Base-by-base conservation (phyloP, 2,888 invertebrate genomes). In the Dysmachus trigonus region DNA sequence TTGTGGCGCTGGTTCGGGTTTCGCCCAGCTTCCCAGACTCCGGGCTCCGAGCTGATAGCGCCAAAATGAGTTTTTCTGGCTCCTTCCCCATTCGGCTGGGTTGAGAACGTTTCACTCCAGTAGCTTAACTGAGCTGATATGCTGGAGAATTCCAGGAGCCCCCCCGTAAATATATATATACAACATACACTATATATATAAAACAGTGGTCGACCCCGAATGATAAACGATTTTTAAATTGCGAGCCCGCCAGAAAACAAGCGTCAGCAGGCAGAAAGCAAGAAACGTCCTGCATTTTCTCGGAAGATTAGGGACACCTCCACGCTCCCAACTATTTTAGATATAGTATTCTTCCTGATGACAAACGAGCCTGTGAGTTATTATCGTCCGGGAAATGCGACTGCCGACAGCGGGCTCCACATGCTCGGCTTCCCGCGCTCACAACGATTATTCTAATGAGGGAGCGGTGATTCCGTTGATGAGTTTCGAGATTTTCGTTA, bases 201-300 rank as follows among this genome's bases (percentile, higher is more conserved):
- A 83, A 72, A 38, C 38, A 27, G 30, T n/a, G 31, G 18, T 22
- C 33, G 83, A 83, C 38, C 62, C 13, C 71, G 72, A 18, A 72
- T 83, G 83, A 83, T 72, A 83, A 83, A 83, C 72, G 83, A 83
- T 83, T 83, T 83, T 83, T 83, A 83, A 83, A 83, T 83, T 83
- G 38, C 83, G 62, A 83, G 27, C 72, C 47, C 30, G 27, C 38
- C 72, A 83, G 83, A 72, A 82, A 83, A 83, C 83, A 83, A 83
- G 81, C 72, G 13, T 41, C 41, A 13, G 81, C 51, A 62, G 81
- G 35, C 53, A 33, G 53, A 41, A 82, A 41, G 41, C 18, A n/a
- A 62, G 27, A n/a, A n/a, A n/a, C 53, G 71, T 33, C 22, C 41
- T 41, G 27, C 41, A 72, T 33, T 72, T 72, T 6, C 35, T 18